Evolutionary conservation across 1,140 invertebrate genomes (phyloP), one percentile per base, ranked within the genome.

Genomic region (Drosophila oshimai): DNA sequence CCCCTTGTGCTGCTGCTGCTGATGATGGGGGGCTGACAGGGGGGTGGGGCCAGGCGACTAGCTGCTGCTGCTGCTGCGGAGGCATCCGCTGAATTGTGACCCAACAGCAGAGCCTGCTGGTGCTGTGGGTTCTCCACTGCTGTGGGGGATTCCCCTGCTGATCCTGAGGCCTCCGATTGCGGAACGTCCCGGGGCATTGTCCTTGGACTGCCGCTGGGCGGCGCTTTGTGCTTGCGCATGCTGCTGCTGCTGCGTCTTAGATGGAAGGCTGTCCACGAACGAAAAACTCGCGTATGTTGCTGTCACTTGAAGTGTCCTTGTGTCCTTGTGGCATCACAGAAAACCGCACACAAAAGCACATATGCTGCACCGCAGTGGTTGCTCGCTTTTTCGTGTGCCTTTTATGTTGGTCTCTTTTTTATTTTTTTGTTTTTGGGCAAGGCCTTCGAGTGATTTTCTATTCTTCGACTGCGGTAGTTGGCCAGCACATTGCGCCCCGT

Each of bases 241-340:
- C 67, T 80, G 75, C 42, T 73, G 69, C 39, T 62, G 55, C 54
- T 71, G 60, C 62, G 58, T 62, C 54, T 57, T 62, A 62, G 54
- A 60, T 62, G 58, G 54, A 62, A 62, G 58, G 39, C 58, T 62
- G 28, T 44, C 31, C 37, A 29, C 58, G 58, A 62, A 60, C 58
- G 51, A 44, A 62, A 62, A 62, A 58, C 46, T 84, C 67, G 72
- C 80, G 69, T 69, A 58, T 81, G 74, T 74, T 60, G 73, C 78
- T 65, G 77, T 75, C 77, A 83, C 78, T 81, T 73, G 60, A 79
- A 83, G 79, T 65, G 80, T 61, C 58, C 58, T 62, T 62, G 58
- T 77, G 76, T 87, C 83, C 83, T 87, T 87, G 81, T 70, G 62
- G 77, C 83, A 88, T 83, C 77, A 83, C 64, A 67, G 57, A 76